Evolutionary conservation across 2,797 vertebrate genomes (phyloP).

Genomic region (Benthosema pterotum): DNA sequence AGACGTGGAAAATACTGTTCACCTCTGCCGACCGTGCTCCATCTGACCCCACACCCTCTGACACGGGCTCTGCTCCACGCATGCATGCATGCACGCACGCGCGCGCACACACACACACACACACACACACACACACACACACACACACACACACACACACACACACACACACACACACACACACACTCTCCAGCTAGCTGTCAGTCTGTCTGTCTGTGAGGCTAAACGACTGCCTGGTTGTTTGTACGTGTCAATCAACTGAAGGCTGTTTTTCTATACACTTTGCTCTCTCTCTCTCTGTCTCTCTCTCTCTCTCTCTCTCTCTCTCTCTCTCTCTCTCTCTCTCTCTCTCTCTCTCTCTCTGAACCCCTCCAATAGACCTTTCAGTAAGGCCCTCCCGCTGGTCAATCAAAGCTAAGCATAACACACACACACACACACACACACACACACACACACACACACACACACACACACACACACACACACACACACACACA

Average conservation of each 20-base stretch:
- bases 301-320: background rate
- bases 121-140: slow-evolving; percentile 11
- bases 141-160: slow-evolving; percentile 19
- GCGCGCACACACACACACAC: slow-evolving; percentile 12
- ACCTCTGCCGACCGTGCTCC: slow-evolving; percentile 16
- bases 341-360: slow-evolving; percentile 1
- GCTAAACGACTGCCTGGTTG: slow-evolving; percentile 26
- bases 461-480: background rate
- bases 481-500: background rate
- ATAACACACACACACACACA: too few relatives aligned
- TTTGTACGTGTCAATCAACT: slow-evolving; percentile 50
- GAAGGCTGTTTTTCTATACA: slow-evolving; percentile 38
- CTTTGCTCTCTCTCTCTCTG: slow-evolving; percentile 23
- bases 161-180: slow-evolving; percentile 13
- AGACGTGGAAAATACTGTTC: slow-evolving; percentile 56
- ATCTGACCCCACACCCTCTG: slow-evolving; percentile 5
- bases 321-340: slow-evolving; percentile 4
- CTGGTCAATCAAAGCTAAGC: too few relatives aligned
- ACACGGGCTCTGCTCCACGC: background rate
- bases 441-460: background rate
- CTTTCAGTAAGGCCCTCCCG: too few relatives aligned
- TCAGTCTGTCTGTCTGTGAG: slow-evolving; percentile 23
- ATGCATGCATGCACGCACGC: slow-evolving; percentile 9
- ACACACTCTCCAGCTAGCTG: slow-evolving; percentile 19
- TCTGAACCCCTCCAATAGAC: too few relatives aligned